Conservation (phyloP, 2,797 vertebrate genomes). For the Galaxias olidus region DNA sequence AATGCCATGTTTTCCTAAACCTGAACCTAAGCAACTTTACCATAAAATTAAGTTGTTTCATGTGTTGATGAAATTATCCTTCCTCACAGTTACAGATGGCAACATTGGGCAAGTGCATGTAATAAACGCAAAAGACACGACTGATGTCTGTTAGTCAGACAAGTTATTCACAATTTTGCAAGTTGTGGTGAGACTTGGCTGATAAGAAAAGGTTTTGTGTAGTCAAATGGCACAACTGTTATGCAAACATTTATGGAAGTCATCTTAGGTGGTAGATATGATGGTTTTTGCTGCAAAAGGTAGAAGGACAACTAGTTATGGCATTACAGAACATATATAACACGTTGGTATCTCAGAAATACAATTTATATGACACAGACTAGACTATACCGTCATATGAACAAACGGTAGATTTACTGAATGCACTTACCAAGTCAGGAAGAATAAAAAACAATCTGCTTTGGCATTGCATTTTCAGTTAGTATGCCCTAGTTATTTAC, state of each 20-base stretch:
- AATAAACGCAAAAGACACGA: too few relatives aligned
- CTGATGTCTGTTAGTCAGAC: conserved; percentile 5
- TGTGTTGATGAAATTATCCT: too few relatives aligned
- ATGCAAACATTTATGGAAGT: conserved; percentile 53
- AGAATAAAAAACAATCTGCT: too few relatives aligned
- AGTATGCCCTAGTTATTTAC: too few relatives aligned
- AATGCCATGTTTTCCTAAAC: conserved; percentile 4
- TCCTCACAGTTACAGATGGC: too few relatives aligned
- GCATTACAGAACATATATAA: conserved; percentile 10
- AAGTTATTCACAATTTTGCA: background rate
- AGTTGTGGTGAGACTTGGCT: conserved; percentile 25
- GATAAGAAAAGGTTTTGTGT: conserved; percentile 25
- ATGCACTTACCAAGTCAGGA: too few relatives aligned
- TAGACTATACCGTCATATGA: too few relatives aligned
- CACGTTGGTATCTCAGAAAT: conserved; percentile 46
- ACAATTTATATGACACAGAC: conserved; percentile 15
- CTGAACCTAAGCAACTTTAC: conserved; percentile 8
- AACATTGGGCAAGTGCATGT: too few relatives aligned
- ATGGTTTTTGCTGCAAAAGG: conserved; percentile 21
- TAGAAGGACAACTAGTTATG: background rate
- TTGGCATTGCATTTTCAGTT: too few relatives aligned
- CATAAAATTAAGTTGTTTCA: conserved; percentile 5
- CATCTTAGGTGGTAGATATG: conserved; percentile 30
- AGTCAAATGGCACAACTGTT: conserved; percentile 41
- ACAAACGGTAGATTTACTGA: too few relatives aligned